Base-by-base conservation (phyloP, 2,113 vertebrate species). In the Forbesichthys papilliferus region DNA sequence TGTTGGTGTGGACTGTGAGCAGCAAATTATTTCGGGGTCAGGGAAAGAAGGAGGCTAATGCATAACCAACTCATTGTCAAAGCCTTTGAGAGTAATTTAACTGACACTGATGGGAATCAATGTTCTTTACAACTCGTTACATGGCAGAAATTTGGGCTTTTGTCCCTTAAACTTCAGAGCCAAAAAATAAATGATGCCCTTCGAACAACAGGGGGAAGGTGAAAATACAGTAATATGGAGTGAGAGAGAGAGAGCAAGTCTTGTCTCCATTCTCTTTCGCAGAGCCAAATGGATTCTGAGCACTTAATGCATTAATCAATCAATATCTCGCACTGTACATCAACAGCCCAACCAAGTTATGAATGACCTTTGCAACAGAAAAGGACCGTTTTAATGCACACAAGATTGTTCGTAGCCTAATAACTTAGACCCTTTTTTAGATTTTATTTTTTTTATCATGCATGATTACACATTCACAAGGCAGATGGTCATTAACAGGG, bases 261-360 rank as follows among this genome's bases (percentile, higher is more conserved):
- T 94, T 92, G 93, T 93, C 94, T 95, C 93, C 94, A 95, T 94
- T 95, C 95, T 90, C 93, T 95, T 94, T 95, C 95, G 96, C 94
- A 94, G 93, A 94, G 94, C 94, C 96, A 98, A 98, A 99, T 98
- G 96, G 97, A 95, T 96, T 96, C 94, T 93, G 94, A 96, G 97
- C 96, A 98, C 97, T 96, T 98, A 95, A 97, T 98, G 96, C 98
- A 99, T 98, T 98, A 98, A 98, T 98, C 97, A 98, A 99, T 99
- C 98, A 98, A 99, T 98, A 99, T 96, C 96, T 94, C 93, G 94
- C 96, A 96, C 95, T 97, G 95, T 96, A 96, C 96, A 96, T 95
- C 96, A 97, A 94, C 93, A 77, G 94, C 77, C 83, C 92, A 94
- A 94, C 96, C 94, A 96, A 97, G 95, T 98, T 98, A 98, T 98